phyloP scores from a whole-genome alignment of 2,797 vertebrate genomes.

The Steatocranus sp. region DNA sequence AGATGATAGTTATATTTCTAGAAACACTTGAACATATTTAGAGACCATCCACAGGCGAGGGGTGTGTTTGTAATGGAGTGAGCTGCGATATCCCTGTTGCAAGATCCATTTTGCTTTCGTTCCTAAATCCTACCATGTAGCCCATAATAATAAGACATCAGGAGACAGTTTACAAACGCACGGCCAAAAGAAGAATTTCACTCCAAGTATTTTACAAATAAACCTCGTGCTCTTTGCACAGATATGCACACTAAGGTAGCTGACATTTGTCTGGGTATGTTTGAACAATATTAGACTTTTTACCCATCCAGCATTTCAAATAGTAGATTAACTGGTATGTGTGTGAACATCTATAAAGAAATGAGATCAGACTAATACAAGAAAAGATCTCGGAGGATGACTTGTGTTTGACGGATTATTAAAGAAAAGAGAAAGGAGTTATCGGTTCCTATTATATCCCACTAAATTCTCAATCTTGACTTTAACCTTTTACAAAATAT shows the following conservation, averaged over 20 bases:
- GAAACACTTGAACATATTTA: not conserved
- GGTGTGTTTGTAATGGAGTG: not conserved
- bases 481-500: not conserved
- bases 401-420: not conserved
- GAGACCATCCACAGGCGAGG: not conserved
- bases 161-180: not conserved
- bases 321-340: constrained; percentile 10
- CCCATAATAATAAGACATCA: not conserved
- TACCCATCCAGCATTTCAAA: constrained; percentile 24
- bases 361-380: not conserved
- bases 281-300: constrained; percentile 33
- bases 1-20: not conserved
- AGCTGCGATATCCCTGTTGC: not conserved
- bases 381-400: not conserved
- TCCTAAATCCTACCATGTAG: not conserved
- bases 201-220: not conserved
- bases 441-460: not conserved
- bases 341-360: not conserved
- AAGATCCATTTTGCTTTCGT: not conserved
- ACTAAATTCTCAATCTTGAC: not conserved
- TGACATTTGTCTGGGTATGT: constrained; percentile 57
- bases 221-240: constrained; percentile 43
- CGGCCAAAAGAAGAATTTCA: not conserved
- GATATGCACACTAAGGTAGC: not conserved
- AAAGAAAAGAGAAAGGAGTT: not conserved